Base-by-base conservation (phyloP, 2,888 invertebrate genomes). In the Acleris cristana region DNA sequence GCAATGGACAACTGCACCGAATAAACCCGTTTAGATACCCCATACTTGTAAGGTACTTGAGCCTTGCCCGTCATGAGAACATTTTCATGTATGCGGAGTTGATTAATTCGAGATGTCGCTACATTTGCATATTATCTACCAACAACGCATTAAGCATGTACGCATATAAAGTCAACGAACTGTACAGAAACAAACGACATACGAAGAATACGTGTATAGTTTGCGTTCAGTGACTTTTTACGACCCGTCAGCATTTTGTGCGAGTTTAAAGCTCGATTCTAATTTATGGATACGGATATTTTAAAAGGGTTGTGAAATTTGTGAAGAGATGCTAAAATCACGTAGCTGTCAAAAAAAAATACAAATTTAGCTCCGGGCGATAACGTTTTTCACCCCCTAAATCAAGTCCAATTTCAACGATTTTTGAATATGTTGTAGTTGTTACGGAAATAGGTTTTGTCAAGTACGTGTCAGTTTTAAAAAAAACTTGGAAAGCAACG, bases 81-180 rank as follows among this genome's bases (percentile, higher is more conserved):
- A 57, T 66, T 60, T 65, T 55, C 34, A 52, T 26, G 21, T 45
- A 56, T 62, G 56, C 55, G 19, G 65, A 60, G 57, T 58, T 67
- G 63, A 67, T 67, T 67, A 63, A 67, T 67, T 58, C 63, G 63
- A 58, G 58, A 67, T 58, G 63, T 58, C 62, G 67, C 57, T 53
- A 44, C 63, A 67, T 67, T 67, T 67, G 67, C 67, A 67, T 67
- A 56, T 67, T 63, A 67, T 67, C 67, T 67, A 45, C 57, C 57
- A 52, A 63, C 57, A 40, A 58, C 58, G 62, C 57, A 49, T 62
- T 61, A 61, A 61, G 61, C 61, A 45, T 45, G 51, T 56, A 61
- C 60, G 60, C 60, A 55, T 60, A 34, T 52, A 52, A 61, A 56
- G 66, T 66, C 61, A 66, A 66, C 66, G 66, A 61, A 66, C 66